These are phyloP conservation scores for Tyrannus savana DNA, from an alignment of 2,113 vertebrate species.

Conservation along the genomic window DNA sequence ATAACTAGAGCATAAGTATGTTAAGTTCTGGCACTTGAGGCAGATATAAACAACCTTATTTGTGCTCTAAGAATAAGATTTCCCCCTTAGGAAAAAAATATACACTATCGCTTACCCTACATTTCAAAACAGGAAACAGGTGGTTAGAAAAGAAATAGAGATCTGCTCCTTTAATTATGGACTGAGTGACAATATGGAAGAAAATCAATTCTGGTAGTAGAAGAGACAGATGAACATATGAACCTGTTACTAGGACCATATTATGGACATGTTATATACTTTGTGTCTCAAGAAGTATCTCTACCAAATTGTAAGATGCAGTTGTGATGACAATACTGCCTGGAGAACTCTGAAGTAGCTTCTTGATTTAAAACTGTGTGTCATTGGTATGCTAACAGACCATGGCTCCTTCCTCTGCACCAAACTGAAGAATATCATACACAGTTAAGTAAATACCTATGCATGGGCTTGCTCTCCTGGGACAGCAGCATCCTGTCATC, in stretches of 20 bases:
- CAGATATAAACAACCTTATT: conserved; percentile 43
- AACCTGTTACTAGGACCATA: not conserved
- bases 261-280: not conserved
- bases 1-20: conserved; percentile 50
- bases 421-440: not conserved
- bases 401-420: not conserved
- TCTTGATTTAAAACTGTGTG: not conserved
- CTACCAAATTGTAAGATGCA: not conserved
- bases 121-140: conserved; percentile 28
- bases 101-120: not conserved
- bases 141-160: not conserved
- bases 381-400: not conserved
- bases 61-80: conserved; percentile 36
- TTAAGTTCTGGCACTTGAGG: conserved; percentile 50
- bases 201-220: not conserved
- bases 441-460: not conserved
- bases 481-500: not conserved
- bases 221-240: not conserved
- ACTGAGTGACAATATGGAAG: not conserved
- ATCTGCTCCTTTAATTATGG: not conserved
- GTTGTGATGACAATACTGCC: not conserved
- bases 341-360: not conserved
- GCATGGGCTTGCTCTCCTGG: not conserved
- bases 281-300: not conserved
- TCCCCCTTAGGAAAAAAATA: conserved; percentile 6